Evolutionary conservation across 1,140 invertebrate species (phyloP), one percentile per base, ranked within the genome.

Genomic region (Chrysopa pallens): DNA sequence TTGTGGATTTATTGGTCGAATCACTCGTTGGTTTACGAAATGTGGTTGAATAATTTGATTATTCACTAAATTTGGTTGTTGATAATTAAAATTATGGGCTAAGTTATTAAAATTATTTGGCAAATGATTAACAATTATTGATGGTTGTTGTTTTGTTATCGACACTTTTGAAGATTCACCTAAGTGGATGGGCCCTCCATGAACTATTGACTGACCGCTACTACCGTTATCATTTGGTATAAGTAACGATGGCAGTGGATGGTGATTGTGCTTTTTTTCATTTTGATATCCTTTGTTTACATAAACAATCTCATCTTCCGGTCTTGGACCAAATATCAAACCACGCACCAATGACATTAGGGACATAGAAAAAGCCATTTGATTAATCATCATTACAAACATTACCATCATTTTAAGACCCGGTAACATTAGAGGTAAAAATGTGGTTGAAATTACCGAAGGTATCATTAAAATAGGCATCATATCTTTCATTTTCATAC

Each of bases 221-320:
- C 31, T 33, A n/a, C 12, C 12, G 9, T 6, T n/a, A 6, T n/a
- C 37, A 14, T 5, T 23, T 3, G 17, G 17, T 23, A 23, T 5
- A 23, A 23, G 2, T 23, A 23, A 23, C 2, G 17, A 23, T 23
- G 17, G 17, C 17, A 5, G 17, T 23, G 17, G 17, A 23, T 23
- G 17, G 5, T 23, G 17, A 23, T n/a, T n/a, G n/a, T 39, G 38
- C 27, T 17, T 39, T 17, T 41, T 12, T 11, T 48, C 38, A 13
- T 48, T 50, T 15, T 52, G 49, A 44, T 59, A 61, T 7, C 59
- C 59, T 43, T 55, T 45, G 52, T 61, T 61, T 8, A 59, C 43
- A 44, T 61, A 61, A 31, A 59, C 40, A 12, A 61, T 48, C 39
- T 59, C 53, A 38, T 59, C 56, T 13, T 53, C 45, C 17, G 49